Conservation (phyloP, 2,113 vertebrate genomes). For the Paramormyrops kingsleyae region DNA sequence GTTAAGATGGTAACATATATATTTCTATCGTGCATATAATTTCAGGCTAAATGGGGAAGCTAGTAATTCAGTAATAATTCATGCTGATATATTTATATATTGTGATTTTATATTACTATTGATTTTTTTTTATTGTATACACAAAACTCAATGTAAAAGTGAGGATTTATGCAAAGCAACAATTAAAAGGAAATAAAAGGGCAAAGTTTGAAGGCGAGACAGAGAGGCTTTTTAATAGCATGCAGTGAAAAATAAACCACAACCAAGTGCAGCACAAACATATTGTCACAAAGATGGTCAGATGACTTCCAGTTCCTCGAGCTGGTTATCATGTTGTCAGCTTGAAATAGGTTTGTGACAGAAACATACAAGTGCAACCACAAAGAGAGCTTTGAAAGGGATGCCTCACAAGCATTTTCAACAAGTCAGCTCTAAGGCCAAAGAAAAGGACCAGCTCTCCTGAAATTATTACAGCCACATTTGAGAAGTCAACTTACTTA, state of each 20-base stretch:
- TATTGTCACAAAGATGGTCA: not conserved
- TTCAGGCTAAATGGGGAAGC: not conserved
- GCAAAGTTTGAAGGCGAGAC: not conserved
- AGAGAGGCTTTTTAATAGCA: conserved; percentile 14
- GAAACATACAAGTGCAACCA: not conserved
- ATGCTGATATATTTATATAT: not conserved
- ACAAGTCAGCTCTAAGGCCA: too few species aligned
- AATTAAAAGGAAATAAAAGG: not conserved
- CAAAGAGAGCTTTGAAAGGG: not conserved
- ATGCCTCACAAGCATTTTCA: not conserved
- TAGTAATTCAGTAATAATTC: not conserved
- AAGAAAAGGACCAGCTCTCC: not conserved
- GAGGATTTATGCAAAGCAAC: not conserved
- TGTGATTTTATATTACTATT: not conserved
- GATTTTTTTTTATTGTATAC: not conserved
- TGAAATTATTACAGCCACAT: not conserved
- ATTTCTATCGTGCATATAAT: not conserved
- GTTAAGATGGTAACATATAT: not conserved
- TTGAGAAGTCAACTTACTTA: not conserved
- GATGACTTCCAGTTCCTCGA: not conserved
- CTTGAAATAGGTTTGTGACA: not conserved
- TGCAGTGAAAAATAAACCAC: not conserved
- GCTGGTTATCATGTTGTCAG: not conserved
- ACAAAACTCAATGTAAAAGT: not conserved
- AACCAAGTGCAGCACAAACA: not conserved